Evolutionary conservation across 2,888 invertebrate species (phyloP).

Genomic region (Agrochola lychnidis): DNA sequence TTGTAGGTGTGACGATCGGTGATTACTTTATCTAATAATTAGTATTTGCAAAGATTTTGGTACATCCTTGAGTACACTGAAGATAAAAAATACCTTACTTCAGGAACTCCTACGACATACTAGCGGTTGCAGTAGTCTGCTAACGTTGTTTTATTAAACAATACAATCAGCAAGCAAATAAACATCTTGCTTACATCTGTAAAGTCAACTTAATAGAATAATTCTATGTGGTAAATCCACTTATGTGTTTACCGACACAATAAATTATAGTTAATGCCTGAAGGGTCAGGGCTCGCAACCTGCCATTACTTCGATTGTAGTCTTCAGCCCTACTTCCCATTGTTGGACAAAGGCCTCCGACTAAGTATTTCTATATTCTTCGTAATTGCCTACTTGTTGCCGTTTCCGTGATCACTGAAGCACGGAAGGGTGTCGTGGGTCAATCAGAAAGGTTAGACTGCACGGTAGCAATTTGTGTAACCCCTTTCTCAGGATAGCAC

Average conservation of each 20-base stretch:
- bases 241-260: constrained; percentile 36
- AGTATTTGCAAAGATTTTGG: background rate
- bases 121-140: too few species aligned
- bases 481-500: constrained; percentile 24
- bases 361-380: constrained; percentile 39
- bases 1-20: constrained; percentile 1
- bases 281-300: constrained; percentile 58
- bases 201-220: constrained; percentile 38
- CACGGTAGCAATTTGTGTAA: constrained; percentile 17
- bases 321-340: constrained; percentile 52
- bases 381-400: constrained; percentile 53
- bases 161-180: background rate
- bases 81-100: background rate
- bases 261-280: constrained; percentile 46
- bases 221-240: constrained; percentile 35
- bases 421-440: constrained; percentile 25
- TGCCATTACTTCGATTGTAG: constrained; percentile 54
- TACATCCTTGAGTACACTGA: background rate
- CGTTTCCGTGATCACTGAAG: constrained; percentile 30
- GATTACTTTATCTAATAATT: constrained; percentile 10
- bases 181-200: constrained; percentile 15
- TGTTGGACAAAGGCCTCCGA: constrained; percentile 50
- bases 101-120: background rate
- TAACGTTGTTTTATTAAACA: background rate
- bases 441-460: constrained; percentile 24